These are phyloP conservation scores for Dinomys branickii DNA, from an alignment of 2,113 vertebrate species.

Conservation along the genomic window DNA sequence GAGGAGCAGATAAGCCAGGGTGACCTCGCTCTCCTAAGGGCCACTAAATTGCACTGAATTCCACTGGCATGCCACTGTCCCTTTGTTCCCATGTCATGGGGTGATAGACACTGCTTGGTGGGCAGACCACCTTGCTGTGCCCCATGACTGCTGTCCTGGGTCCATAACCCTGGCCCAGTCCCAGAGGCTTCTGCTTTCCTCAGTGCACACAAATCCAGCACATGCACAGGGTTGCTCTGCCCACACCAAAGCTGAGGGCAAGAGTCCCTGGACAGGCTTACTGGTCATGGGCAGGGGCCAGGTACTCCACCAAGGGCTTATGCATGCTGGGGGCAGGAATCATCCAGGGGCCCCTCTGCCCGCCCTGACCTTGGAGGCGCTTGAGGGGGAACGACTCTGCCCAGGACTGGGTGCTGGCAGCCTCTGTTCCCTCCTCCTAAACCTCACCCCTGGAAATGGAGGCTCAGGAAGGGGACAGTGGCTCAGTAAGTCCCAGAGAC, in stretches of 20 bases:
- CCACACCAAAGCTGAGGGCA: fast-evolving
- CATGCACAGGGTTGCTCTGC: fast-evolving
- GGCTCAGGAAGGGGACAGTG: neutral
- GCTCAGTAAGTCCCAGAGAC: neutral
- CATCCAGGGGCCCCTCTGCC: neutral
- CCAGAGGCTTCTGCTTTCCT: neutral
- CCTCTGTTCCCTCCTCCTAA: neutral
- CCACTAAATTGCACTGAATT: fast-evolving
- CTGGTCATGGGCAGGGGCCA: neutral
- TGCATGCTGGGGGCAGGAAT: neutral
- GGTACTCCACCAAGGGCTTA: neutral
- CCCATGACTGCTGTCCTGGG: neutral
- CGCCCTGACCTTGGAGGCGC: fast-evolving
- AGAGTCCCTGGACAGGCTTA: fast-evolving
- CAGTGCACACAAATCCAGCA: neutral
- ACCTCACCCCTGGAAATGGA: fast-evolving
- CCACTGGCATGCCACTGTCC: neutral
- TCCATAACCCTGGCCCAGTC: neutral
- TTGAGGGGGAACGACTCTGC: fast-evolving
- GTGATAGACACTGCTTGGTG: fast-evolving
- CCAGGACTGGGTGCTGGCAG: fast-evolving
- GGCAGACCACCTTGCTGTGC: neutral
- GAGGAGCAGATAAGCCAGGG: neutral
- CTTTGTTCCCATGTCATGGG: neutral
- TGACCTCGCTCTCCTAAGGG: neutral